Evolutionary conservation across 2,888 invertebrate species (phyloP), one percentile per base, ranked within the genome.

Genomic region (Yponomeuta sedellus): DNA sequence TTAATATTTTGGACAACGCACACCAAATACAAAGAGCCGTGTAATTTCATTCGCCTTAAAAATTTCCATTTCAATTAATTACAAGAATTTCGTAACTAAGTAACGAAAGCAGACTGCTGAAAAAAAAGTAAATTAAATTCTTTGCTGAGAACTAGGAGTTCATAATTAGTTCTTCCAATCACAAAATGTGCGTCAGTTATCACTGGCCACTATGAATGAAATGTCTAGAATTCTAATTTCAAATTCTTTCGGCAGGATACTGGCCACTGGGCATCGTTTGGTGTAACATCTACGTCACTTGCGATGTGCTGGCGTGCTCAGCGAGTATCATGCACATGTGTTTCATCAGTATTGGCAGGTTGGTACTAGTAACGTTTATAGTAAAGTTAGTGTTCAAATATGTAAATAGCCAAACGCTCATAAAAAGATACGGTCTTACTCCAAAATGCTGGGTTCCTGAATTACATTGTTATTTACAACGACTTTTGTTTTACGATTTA

Each of bases 301-400:
- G 97, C 78, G 98, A 98, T 85, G 98, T 98, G 64, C 91, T 98
- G 67, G 97, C 98, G 67, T 99, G 98, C 81, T 98, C 98, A 0
- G 96, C 98, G 8, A 97, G 97, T 82, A 98, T 98, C 80, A 95
- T 98, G 92, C 98, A 98, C 91, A 96, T 98, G 94, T 98, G 98
- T 76, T 97, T 96, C 86, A 97, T 97, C 81, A 96, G 97, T 65
- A 92, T 97, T 67, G 97, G 97, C 75, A 93, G 97, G 80, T 97
- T 93, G 67, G 78, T 74, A n/a, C 58, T 59, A 28, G 34, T 8
- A 0, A 1, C 8, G 34, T 34, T 34, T 34, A 8, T 34, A 4
- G 8, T 34, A 34, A 34, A 34, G 8, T 2, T 34, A 19, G 0
- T 57, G 19, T 57, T 57, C n/a, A 56, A 16, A 20, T 16, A 57